Base-by-base conservation (phyloP, 1,140 invertebrate genomes). In the Bombyx mori region DNA sequence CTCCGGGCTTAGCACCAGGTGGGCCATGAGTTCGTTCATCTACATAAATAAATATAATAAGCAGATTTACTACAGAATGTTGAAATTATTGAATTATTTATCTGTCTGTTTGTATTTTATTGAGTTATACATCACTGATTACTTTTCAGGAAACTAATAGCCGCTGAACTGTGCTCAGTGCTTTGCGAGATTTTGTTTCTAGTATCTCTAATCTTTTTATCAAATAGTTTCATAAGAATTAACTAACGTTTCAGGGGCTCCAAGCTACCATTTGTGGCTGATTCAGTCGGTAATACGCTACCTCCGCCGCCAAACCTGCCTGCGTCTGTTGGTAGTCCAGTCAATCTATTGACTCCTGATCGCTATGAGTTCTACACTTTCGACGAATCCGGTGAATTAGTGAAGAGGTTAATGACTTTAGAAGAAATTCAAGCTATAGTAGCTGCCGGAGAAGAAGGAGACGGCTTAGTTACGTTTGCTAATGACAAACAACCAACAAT, bases 311-410 rank as follows among this genome's bases (percentile, higher is more conserved):
- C 79, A 9, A 79, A 67, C 47, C 82, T 87, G 57, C 83, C 84
- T 51, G 78, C 89, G 8, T 89, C 90, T 54, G 89, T 92, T 3
- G 93, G 92, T n/a, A 95, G 93, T 56, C 94, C 94, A 3, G 92
- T 92, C 0, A 91, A 92, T 66, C 84, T 95, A 3, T 77, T 95
- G 3, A 92, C 92, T 61, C 94, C 94, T 3, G 94, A 95, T 71
- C 88, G 91, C 82, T 95, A 95, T 82, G 93, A 95, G 77, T 95
- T 95, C 75, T 95, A 95, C 70, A 95, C 94, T 1, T 94, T 95
- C 68, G 92, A 95, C 70, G 93, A 94, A 66, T 91, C 91, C 49
- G 94, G 94, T 26, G 93, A 95, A 70, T 88, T 95, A 26, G 91
- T 95, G 1, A 95, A 94, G 70, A 89, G 92, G 62, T 88, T 95